Percentiles rank a stretch among this genome's conserved stretches.
phyloP scores from a whole-genome alignment of 30 jellyfish, hydroid and myxozoan species.

The Turritopsis rubra region DNA sequence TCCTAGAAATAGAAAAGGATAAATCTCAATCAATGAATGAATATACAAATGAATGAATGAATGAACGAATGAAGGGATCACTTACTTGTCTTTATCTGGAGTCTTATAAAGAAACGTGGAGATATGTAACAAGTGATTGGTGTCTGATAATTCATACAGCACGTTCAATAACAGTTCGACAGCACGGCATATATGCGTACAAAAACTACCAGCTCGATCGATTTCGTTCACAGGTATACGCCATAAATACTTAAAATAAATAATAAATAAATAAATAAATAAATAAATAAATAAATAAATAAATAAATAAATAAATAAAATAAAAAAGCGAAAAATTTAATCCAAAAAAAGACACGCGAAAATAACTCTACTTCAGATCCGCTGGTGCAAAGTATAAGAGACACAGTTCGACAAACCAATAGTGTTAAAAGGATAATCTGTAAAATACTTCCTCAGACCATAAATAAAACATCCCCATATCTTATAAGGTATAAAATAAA shows the following conservation, averaged over 20 bases:
- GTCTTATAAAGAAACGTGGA: constrained; percentile 73
- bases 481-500: no score
- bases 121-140: constrained; percentile 55
- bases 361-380: no score
- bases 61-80: not conserved
- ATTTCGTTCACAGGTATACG: constrained; percentile 89
- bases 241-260: constrained; percentile 70
- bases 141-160: constrained; percentile 56
- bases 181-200: constrained; percentile 77
- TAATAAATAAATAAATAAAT: no score
- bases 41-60: not conserved
- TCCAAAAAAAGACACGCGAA: no score
- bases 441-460: no score
- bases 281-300: not conserved
- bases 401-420: no score
- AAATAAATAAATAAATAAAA: not conserved
- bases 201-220: constrained; percentile 94
- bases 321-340: no score
- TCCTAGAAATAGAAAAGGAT: constrained; percentile 35
- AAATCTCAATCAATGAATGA: not conserved
- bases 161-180: constrained; percentile 72
- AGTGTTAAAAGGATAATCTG: no score
- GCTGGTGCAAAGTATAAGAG: no score
- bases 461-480: no score
- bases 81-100: constrained; percentile 89